Evolutionary conservation across 2,797 vertebrate genomes (phyloP), one percentile per base, ranked within the genome.

Genomic region (Cynopterus sphinx): DNA sequence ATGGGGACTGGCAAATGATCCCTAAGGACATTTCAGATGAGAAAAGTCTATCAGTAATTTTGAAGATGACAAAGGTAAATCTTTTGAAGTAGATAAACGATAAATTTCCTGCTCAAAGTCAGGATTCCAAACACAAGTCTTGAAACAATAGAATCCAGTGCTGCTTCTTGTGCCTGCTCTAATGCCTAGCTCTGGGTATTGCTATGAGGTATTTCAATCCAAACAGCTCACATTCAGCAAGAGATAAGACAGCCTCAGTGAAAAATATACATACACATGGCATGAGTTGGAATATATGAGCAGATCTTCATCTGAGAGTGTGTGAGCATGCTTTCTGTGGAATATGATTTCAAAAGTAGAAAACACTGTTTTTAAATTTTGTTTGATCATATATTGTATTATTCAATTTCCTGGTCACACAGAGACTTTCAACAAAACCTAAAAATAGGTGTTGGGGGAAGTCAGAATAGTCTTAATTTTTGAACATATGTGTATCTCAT

Each of bases 381-480:
- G 12, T 77, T 87, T 77, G 53, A 79, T 39, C 19, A 9, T 26
- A 9, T 85, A 57, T 57, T 91, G 91, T 67, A 93, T 82, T 90
- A 87, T 53, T 68, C 24, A 89, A 24, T 90, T 94, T 17, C 49
- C 53, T 79, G 12, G 15, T 87, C 73, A 96, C 31, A 82, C 5
- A 77, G 15, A 95, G 24, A 92, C 41, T 87, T 90, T 71, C 15
- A 95, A n/a, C 9, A 89, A 94, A 96, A 84, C 26, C 16, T 90
- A 61, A 87, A 78, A 91, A 33, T 46, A 83, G 5, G 15, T 96
- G 22, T 71, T 10, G 5, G 8, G 49, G 46, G 6, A 63, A 43
- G 22, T 87, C 43, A 87, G 31, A 91, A 85, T 39, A 67, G 21
- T 94, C 61, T 93, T 84, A 96, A 81, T 94, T 95, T 43, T 79